These are phyloP conservation scores for Poecilia latipinna DNA, from an alignment of 2,113 vertebrate species.

Conservation along the genomic window DNA sequence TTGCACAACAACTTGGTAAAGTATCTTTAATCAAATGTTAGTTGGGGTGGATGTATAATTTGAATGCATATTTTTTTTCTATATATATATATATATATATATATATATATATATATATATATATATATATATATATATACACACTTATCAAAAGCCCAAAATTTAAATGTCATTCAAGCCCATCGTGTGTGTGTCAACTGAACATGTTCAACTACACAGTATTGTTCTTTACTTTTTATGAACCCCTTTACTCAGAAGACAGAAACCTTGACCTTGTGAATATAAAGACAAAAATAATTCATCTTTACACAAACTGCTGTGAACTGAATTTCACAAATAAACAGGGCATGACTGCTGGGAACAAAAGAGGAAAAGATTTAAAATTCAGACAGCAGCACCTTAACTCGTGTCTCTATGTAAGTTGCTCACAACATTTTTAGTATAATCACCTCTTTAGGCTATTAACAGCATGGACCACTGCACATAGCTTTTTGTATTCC, in stretches of 20 bases:
- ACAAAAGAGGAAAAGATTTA: constrained; percentile 6
- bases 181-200: no score
- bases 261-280: no score
- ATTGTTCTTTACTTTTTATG: no score
- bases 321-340: background rate
- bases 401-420: constrained; percentile 23
- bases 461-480: constrained; percentile 58
- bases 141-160: no score
- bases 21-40: no score
- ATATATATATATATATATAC: no score
- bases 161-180: no score
- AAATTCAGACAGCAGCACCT: constrained; percentile 16
- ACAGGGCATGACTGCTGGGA: background rate
- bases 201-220: no score
- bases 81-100: no score
- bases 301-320: background rate
- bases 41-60: background rate
- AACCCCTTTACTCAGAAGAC: no score
- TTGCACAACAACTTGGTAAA: no score
- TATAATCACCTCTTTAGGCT: constrained; percentile 69
- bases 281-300: background rate
- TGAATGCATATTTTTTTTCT: background rate
- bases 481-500: constrained; percentile 64
- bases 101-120: no score
- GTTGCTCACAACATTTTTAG: constrained; percentile 47